Base-by-base conservation (phyloP, 2,888 invertebrate genomes). In the Galeopsomyia nigrocyanea region DNA sequence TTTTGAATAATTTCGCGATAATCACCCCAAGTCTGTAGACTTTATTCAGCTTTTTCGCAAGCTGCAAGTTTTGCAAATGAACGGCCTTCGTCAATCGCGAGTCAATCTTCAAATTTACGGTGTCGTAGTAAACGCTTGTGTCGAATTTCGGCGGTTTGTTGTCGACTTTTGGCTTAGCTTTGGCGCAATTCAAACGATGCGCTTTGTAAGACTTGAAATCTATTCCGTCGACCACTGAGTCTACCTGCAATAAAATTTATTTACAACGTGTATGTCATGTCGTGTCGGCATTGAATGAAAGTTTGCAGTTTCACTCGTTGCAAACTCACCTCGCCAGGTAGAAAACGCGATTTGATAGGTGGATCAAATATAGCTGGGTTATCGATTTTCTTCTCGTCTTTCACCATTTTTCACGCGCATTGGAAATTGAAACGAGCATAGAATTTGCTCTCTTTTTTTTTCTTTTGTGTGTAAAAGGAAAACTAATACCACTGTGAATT, bases 21-120 rank as follows among this genome's bases (percentile, higher is more conserved):
- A 46, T 83, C 79, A 91, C 91, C 78, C 89, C 90, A 46, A 88
- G 88, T 77, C 90, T 87, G 79, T 90, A 89, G 76, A 92, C 90
- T 21, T 85, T 77, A 77, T 91, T 91, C 71, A 92, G 90, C 69
- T 86, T 88, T 79, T 89, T 89, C 10, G 91, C 79, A 10, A 92
- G 80, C 16, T 89, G 87, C 78, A 90, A 89, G 81, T 92, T 92
- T 57, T 90, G 88, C 78, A 82, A 87, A 79, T 91, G 89, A 66
- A 88, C 84, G 57, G 81, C 56, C 62, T 73, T 74, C 21, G 90
- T 80, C 58, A 89, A 84, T n/a, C 84, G 81, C 1, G 82, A 81
- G 71, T 88, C 87, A 0, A 77, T 74, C 7, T 71, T 55, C 10
- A 89, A 77, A 72, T 80, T 80, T 17, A 77, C 78, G 2, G 87